Conservation (phyloP, 2,113 vertebrate species). For the Silurus glanis region DNA sequence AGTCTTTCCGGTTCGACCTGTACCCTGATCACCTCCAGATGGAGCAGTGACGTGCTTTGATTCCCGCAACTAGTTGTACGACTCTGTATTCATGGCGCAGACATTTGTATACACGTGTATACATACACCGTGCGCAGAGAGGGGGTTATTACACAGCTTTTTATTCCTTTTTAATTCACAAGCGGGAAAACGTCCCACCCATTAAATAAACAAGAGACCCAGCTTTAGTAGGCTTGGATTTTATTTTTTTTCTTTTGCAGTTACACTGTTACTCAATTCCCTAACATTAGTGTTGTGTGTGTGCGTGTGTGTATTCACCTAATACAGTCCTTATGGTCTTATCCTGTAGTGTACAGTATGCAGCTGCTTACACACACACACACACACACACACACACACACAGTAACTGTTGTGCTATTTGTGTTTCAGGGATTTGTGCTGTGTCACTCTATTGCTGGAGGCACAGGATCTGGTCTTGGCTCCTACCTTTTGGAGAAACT, state of each 20-base stretch:
- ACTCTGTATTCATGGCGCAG: conserved; percentile 12
- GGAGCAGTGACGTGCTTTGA: conserved; percentile 33
- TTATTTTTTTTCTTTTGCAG: conserved; percentile 46
- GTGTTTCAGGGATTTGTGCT: conserved; percentile 88
- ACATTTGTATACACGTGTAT: background rate
- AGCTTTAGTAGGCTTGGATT: conserved; percentile 54
- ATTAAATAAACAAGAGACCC: conserved; percentile 70
- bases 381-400: conserved; percentile 2
- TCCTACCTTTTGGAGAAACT: conserved; percentile 95
- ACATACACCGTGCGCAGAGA: background rate
- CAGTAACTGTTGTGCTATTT: conserved; percentile 16
- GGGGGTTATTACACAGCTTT: conserved; percentile 59
- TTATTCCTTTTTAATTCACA: conserved; percentile 53
- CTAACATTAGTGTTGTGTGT: conserved; percentile 60
- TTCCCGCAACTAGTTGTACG: conserved; percentile 24
- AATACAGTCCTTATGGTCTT: conserved; percentile 20
- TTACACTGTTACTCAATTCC: conserved; percentile 64
- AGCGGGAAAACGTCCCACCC: conserved; percentile 59
- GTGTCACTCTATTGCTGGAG: conserved; percentile 96
- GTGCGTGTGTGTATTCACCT: conserved; percentile 6
- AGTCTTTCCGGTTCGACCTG: background rate
- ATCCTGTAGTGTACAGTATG: background rate
- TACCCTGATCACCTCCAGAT: conserved; percentile 47
- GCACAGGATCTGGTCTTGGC: conserved; percentile 93
- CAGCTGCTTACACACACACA: background rate